Evolutionary conservation across 2,797 vertebrate genomes (phyloP).

Genomic region (Poecilia gillii): DNA sequence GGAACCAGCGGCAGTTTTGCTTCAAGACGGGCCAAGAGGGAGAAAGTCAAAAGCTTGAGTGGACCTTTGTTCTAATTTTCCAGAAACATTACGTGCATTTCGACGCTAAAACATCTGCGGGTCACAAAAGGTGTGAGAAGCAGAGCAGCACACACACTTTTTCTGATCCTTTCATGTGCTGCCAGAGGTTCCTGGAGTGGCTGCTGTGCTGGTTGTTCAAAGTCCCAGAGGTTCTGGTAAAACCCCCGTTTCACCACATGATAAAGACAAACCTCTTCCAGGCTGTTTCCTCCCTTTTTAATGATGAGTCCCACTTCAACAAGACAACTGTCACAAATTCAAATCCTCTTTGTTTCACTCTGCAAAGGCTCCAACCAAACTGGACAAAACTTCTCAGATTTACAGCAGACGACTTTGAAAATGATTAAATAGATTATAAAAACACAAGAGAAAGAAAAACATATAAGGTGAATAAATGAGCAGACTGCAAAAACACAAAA

Average conservation of each 20-base stretch:
- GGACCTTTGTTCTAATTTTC: neutral
- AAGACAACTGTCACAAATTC: conserved; percentile 3
- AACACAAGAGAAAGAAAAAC: too few species aligned
- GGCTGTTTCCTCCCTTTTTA: conserved; percentile 47
- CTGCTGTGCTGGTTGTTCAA: conserved; percentile 45
- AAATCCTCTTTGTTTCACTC: neutral
- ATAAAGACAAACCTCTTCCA: conserved; percentile 67
- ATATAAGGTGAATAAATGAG: neutral
- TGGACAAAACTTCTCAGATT: neutral
- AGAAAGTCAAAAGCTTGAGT: neutral
- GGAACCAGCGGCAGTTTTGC: neutral
- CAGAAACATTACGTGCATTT: neutral
- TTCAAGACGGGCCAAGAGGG: neutral
- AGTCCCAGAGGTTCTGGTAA: conserved; percentile 42
- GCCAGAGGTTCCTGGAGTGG: conserved; percentile 57
- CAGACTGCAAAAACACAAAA: neutral
- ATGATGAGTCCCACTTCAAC: conserved; percentile 45
- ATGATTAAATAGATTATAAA: neutral
- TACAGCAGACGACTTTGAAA: neutral
- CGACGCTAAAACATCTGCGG: neutral
- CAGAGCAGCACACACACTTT: conserved; percentile 30
- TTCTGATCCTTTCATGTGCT: conserved; percentile 63
- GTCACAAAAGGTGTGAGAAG: conserved; percentile 8
- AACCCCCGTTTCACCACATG: conserved; percentile 49
- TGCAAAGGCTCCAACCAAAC: neutral